A percentile compares a stretch with the other conserved stretches of the same genome.
These are phyloP conservation scores for Drosophila tripunctata DNA, from an alignment of 2,888 invertebrate species.

Conservation along the genomic window DNA sequence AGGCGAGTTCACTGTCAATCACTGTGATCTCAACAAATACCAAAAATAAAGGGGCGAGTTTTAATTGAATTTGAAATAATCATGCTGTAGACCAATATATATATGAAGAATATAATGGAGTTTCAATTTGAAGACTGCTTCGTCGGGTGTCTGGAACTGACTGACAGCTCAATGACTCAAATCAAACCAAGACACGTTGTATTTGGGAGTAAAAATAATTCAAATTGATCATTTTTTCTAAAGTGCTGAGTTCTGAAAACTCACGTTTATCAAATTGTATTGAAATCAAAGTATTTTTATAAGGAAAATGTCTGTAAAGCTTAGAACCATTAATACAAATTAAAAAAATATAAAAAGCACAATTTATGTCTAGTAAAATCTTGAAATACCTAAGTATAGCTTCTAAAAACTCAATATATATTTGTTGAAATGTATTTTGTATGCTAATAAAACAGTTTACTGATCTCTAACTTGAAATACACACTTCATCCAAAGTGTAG, in stretches of 20 bases:
- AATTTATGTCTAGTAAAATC: too few species aligned
- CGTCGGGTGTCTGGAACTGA: constrained; percentile 23
- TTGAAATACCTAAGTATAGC: too few species aligned
- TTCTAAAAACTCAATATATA: too few species aligned
- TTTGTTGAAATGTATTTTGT: too few species aligned
- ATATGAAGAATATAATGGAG: not conserved
- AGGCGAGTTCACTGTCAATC: constrained; percentile 63
- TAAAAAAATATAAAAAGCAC: too few species aligned
- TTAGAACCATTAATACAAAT: too few species aligned
- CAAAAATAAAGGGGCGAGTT: constrained; percentile 44
- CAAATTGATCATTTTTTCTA: too few species aligned
- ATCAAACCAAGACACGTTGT: constrained; percentile 15
- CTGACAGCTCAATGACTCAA: constrained; percentile 69
- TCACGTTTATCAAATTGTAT: not conserved
- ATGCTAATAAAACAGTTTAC: too few species aligned
- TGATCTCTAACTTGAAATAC: too few species aligned
- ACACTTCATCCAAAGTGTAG: too few species aligned
- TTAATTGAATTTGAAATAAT: constrained; percentile 71
- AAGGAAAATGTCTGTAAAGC: too few species aligned
- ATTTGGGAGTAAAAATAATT: constrained; percentile 18
- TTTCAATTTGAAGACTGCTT: constrained; percentile 13
- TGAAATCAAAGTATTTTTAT: not conserved
- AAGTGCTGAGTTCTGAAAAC: not conserved
- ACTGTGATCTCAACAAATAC: constrained; percentile 30
- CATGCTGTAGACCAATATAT: constrained; percentile 1